phyloP scores from a whole-genome alignment of 2,113 vertebrate genomes.

The Peromyscus maniculatus region DNA sequence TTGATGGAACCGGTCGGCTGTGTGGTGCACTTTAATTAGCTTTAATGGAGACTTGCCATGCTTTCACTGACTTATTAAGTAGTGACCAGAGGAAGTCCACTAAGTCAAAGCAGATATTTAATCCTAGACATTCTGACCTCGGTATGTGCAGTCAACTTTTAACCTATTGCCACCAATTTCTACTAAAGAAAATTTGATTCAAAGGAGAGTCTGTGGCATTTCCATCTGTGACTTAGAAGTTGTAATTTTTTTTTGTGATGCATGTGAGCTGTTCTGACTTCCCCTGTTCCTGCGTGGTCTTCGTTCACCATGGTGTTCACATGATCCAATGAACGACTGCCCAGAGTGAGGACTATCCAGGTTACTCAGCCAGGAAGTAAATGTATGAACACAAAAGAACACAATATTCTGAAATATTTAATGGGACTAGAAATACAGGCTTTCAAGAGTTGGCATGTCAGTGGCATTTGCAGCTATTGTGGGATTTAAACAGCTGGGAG shows the following conservation, averaged over 20 bases:
- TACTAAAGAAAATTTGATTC: constrained; percentile 86
- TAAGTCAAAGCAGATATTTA: constrained; percentile 54
- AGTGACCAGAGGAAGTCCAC: constrained; percentile 10
- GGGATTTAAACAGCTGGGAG: too few species aligned
- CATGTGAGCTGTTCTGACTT: too few species aligned
- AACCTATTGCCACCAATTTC: constrained; percentile 86
- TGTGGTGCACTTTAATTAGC: background rate
- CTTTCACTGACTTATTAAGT: constrained; percentile 40
- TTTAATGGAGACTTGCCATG: background rate
- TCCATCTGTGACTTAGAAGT: constrained; percentile 84
- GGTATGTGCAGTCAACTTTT: constrained; percentile 86
- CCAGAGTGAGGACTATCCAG: too few species aligned
- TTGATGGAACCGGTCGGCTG: background rate
- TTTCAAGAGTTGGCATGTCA: too few species aligned
- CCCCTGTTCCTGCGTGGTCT: too few species aligned
- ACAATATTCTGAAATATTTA: too few species aligned
- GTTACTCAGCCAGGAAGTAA: too few species aligned
- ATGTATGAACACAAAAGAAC: too few species aligned
- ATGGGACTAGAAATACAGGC: too few species aligned
- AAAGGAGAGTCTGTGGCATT: constrained; percentile 83
- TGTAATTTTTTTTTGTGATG: constrained; percentile 86
- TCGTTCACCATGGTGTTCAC: too few species aligned
- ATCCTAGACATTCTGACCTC: constrained; percentile 83
- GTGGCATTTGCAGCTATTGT: too few species aligned
- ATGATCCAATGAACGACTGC: too few species aligned